phyloP scores from a whole-genome alignment of 1,140 invertebrate species.

The Pentalonia nigronervosa region DNA sequence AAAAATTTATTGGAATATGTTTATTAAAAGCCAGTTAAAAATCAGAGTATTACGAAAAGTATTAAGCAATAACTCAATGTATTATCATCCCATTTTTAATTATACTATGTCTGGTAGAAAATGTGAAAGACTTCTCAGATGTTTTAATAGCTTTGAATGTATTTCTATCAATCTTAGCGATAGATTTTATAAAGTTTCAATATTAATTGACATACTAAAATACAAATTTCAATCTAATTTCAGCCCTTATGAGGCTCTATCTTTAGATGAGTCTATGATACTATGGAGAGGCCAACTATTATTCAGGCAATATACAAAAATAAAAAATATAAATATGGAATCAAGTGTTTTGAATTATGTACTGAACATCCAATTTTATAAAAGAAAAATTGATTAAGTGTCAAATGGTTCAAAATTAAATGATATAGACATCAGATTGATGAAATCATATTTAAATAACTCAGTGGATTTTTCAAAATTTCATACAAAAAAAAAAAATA shows the following conservation, averaged over 20 bases:
- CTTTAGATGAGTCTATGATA: constrained; percentile 61
- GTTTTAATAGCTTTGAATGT: constrained; percentile 11
- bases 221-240: constrained; percentile 10
- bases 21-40: neutral
- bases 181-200: neutral
- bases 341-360: constrained; percentile 62
- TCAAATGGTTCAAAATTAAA: constrained; percentile 48
- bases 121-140: constrained; percentile 30
- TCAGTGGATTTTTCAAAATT: constrained; percentile 63
- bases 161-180: neutral
- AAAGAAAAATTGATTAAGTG: constrained; percentile 32
- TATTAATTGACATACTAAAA: neutral
- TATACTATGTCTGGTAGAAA: constrained; percentile 29
- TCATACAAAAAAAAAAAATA: neutral
- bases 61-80: constrained; percentile 8
- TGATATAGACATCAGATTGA: constrained; percentile 57
- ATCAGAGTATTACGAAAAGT: neutral
- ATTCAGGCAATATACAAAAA: constrained; percentile 63
- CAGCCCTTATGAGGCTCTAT: constrained; percentile 59
- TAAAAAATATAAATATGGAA: constrained; percentile 63
- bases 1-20: constrained; percentile 16
- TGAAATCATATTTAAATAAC: constrained; percentile 60
- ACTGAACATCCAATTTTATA: constrained; percentile 55
- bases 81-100: constrained; percentile 22
- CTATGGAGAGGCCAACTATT: constrained; percentile 63